phyloP scores from a whole-genome alignment of 2,888 invertebrate species.

The Harpalus rubripes region DNA sequence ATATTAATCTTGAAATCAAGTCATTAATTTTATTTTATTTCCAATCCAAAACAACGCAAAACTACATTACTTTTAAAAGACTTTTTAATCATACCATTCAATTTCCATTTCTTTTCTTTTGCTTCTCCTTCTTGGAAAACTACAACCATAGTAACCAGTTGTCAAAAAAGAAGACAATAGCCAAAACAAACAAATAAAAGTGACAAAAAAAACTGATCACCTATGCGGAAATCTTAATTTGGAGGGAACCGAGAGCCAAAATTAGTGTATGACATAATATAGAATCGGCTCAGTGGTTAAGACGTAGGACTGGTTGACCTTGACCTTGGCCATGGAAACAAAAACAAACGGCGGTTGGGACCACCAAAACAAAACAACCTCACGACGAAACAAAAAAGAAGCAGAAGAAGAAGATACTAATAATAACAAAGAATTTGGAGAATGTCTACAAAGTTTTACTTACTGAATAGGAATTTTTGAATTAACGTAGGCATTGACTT shows the following conservation, averaged over 20 bases:
- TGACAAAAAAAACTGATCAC: conserved; percentile 5
- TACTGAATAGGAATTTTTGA: not conserved
- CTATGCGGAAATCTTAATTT: conserved; percentile 63
- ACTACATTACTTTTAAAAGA: not conserved
- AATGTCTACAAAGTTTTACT: not conserved
- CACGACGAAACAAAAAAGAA: not conserved
- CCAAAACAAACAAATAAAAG: conserved; percentile 22
- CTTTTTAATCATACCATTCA: not conserved
- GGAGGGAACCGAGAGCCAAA: conserved; percentile 37
- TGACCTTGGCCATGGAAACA: too few relatives aligned
- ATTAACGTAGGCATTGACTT: too few relatives aligned
- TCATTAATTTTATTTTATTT: conserved; percentile 16
- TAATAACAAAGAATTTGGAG: too few relatives aligned
- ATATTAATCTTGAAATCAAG: not conserved
- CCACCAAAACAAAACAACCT: too few relatives aligned
- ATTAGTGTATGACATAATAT: conserved; percentile 57
- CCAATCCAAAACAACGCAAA: not conserved
- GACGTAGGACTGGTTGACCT: too few relatives aligned
- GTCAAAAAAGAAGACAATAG: conserved; percentile 8
- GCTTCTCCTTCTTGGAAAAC: not conserved
- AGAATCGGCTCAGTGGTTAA: not conserved
- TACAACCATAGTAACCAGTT: conserved; percentile 6
- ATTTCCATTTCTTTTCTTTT: not conserved
- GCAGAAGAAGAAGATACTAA: too few relatives aligned
- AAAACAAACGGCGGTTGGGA: too few relatives aligned